Evolutionary conservation across 2,113 vertebrate species (phyloP), one percentile per base, ranked within the genome.

Genomic region (Suncus etruscus): DNA sequence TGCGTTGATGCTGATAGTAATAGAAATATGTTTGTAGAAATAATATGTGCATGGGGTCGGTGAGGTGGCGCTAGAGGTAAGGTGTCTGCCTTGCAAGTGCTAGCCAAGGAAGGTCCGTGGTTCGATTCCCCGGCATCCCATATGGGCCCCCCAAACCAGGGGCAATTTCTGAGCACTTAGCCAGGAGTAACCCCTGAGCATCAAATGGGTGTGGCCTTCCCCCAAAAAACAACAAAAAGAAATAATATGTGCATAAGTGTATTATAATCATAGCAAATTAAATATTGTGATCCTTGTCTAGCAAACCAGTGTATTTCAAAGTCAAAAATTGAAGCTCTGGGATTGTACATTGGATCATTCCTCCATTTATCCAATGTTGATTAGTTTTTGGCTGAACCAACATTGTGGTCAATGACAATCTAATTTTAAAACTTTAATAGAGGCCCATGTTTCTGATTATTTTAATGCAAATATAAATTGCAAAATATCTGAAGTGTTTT

Each of bases 401-500:
- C 31, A 76, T 0, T 8, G 3, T 39, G 39, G 39, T 39, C 39
- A 39, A 39, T 39, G 39, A 39, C 39, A 39, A 39, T 39, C 39
- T 39, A 39, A 39, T 39, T 39, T 39, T 39, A 39, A 39, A 39
- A 6, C 11, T 85, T 72, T n/a, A 4, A 47, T 51, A 51, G 6
- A 80, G 15, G 63, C 58, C 31, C 91, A 78, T 89, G 66, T 66
- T 91, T 70, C 47, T 77, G 47, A 91, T 91, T 79, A 5, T 29
- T 32, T 70, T 70, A 58, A n/a, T 85, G 14, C 70, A 69, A 58
- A 93, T n/a, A 14, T 72, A 24, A 76, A 51, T 70, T 89, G 89
- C 24, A 48, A 72, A 81, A 68, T 5, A 91, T 22, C 24, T 79
- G 8, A 91, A 78, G 20, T 86, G 14, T 74, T 93, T 91, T 94